phyloP scores from a whole-genome alignment of 2,888 invertebrate genomes.

The Clepsis dumicolana region DNA sequence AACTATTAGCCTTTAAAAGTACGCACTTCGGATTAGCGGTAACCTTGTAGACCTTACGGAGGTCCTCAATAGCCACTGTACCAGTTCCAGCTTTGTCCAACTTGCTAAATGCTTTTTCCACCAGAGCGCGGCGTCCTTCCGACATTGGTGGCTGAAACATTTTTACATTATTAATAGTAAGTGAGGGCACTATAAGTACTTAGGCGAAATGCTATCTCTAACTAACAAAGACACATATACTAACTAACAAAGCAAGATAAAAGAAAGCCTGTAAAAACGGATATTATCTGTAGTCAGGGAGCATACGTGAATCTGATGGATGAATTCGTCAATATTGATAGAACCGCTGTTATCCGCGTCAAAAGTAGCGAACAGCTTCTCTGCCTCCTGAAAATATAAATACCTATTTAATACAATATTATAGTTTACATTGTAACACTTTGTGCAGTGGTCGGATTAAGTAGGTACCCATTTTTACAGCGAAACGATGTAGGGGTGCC shows the following conservation, averaged over 20 bases:
- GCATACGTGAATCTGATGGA: slow-evolving; percentile 92
- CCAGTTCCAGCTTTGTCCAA: slow-evolving; percentile 95
- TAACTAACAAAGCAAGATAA: too few relatives aligned
- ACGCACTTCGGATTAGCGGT: slow-evolving; percentile 90
- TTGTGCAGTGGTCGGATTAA: too few relatives aligned
- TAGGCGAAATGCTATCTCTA: too few relatives aligned
- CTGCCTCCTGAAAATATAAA: slow-evolving; percentile 80
- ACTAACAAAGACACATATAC: too few relatives aligned
- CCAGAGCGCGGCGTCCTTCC: slow-evolving; percentile 89
- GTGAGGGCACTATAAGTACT: too few relatives aligned
- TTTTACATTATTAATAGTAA: background rate
- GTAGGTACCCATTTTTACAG: too few relatives aligned
- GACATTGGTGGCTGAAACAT: slow-evolving; percentile 92
- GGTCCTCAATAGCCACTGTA: slow-evolving; percentile 91
- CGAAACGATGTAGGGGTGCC: too few relatives aligned
- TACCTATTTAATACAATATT: too few relatives aligned
- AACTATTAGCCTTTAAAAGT: too few relatives aligned
- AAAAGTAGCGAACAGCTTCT: slow-evolving; percentile 89
- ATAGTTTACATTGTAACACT: too few relatives aligned
- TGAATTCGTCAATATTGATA: slow-evolving; percentile 95
- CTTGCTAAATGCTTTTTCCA: slow-evolving; percentile 93
- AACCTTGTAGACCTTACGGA: slow-evolving; percentile 92
- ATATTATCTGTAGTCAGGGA: background rate
- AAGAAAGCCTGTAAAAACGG: too few relatives aligned
- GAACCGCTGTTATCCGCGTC: slow-evolving; percentile 94